Conservation (phyloP, 2,113 vertebrate genomes). For the Sphaerodactylus townsendi region DNA sequence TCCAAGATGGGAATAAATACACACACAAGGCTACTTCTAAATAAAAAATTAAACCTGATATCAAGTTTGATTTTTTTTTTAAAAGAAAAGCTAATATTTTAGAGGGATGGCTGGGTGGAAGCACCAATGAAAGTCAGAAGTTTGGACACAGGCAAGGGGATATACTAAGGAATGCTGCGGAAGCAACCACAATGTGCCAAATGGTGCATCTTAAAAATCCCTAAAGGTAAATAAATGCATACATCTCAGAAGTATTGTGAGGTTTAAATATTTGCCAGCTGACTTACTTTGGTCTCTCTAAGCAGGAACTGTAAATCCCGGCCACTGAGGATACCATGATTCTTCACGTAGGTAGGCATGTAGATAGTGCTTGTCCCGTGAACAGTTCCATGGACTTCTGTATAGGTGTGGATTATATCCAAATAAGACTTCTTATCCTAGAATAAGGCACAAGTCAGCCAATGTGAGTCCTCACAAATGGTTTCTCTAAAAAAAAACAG, state of each 20-base stretch:
- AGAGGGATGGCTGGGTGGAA: neutral
- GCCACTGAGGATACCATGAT: slow-evolving; percentile 97
- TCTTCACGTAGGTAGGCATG: slow-evolving; percentile 92
- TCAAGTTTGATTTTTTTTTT: too few species aligned
- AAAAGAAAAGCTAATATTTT: too few species aligned
- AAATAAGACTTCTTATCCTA: slow-evolving; percentile 95
- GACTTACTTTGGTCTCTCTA: slow-evolving; percentile 87
- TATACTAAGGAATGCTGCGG: neutral
- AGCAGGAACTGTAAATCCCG: slow-evolving; percentile 95
- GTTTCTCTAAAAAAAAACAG: neutral
- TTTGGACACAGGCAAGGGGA: neutral
- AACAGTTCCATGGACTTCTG: slow-evolving; percentile 95
- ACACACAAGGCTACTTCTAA: too few species aligned
- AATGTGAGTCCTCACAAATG: neutral
- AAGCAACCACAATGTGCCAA: neutral
- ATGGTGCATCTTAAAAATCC: neutral
- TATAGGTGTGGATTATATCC: slow-evolving; percentile 94
- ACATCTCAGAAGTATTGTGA: too few species aligned
- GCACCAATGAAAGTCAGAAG: neutral
- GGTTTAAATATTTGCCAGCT: neutral
- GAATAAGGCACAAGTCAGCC: neutral
- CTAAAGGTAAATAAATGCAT: neutral
- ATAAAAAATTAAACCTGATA: too few species aligned
- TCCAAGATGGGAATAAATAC: too few species aligned
- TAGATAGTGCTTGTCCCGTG: slow-evolving; percentile 91